Evolutionary conservation across 1,140 invertebrate species (phyloP).

Genomic region (Nasonia longicornis): DNA sequence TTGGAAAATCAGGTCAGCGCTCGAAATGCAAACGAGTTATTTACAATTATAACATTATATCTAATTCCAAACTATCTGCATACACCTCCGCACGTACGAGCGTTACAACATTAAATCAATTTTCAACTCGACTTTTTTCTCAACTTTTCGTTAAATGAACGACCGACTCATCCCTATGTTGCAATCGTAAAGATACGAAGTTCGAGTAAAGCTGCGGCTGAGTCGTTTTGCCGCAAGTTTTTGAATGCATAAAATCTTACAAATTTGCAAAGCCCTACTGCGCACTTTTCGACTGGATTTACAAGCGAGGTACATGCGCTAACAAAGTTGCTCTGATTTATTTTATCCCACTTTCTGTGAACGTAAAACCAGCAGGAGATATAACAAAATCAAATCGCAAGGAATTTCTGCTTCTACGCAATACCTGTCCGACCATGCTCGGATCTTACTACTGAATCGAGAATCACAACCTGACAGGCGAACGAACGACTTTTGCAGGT

Average conservation of each 20-base stretch:
- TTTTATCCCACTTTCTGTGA: neutral
- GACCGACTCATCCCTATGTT: neutral
- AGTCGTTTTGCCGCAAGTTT: neutral
- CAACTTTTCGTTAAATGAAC: neutral
- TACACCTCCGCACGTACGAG: no score
- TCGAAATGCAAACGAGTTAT: no score
- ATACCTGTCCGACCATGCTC: neutral
- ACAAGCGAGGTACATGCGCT: neutral
- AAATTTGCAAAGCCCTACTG: neutral
- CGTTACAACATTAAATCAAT: no score
- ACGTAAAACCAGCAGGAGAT: no score
- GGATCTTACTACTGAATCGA: neutral
- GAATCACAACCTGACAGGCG: neutral
- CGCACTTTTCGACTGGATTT: neutral
- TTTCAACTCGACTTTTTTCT: no score
- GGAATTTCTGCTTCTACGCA: no score
- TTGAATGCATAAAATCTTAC: neutral
- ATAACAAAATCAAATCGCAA: no score
- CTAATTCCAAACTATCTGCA: no score
- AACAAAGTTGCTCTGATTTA: neutral
- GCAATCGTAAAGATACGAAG: neutral
- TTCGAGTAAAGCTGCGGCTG: neutral
- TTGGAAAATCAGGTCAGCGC: no score
- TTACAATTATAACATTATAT: no score
- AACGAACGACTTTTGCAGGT: no score